Base-by-base conservation (phyloP, 2,888 invertebrate species). In the Rapana venosa region DNA sequence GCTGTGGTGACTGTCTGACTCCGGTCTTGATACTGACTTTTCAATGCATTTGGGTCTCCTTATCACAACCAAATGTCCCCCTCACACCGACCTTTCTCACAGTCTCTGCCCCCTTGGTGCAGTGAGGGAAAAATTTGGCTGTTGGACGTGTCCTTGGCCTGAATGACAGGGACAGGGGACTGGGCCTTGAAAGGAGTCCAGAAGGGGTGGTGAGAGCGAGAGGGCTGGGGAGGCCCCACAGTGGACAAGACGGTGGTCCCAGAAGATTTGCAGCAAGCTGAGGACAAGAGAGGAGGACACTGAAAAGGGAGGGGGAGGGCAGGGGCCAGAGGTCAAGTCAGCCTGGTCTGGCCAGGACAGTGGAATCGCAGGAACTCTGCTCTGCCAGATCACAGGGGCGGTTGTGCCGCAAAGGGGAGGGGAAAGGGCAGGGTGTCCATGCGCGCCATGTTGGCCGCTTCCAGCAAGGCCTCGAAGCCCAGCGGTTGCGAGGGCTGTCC, bases 371-470 rank as follows among this genome's bases (percentile, higher is more conserved):
- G 30, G 20, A 32, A 79, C 32, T 74, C 74, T 74, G 26, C 74
- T n/a, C 74, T n/a, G 74, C 13, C 13, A n/a, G 1, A 74, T 85
- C 30, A 61, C 58, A 20, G 58, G 58, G 74, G 79, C 15, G 11
- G 79, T 35, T 15, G 35, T 32, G 35, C 17, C 17, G 32, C 32
- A 0, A 35, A 13, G 35, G 1, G 35, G 4, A 22, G 70, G 8
- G n/a, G n/a, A 13, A 74, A 74, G 32, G 88, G 58, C 79, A 74
- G 56, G 30, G 87, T 70, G 20, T 84, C 87, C 85, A 90, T 91
- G 15, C 90, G 90, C 35, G 91, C 91, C 6, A 91, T 86, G n/a
- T 90, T 91, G 81, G 91, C 91, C 35, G 91, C 91, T 47, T 91
- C 90, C 26, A 91, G 66, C 32, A 91, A 47, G 30, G 91, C 89